Percentiles rank a stretch among this genome's conserved stretches.
These are phyloP conservation scores for Sphinx pinastri DNA, from an alignment of 2,888 invertebrate species.

Conservation along the genomic window DNA sequence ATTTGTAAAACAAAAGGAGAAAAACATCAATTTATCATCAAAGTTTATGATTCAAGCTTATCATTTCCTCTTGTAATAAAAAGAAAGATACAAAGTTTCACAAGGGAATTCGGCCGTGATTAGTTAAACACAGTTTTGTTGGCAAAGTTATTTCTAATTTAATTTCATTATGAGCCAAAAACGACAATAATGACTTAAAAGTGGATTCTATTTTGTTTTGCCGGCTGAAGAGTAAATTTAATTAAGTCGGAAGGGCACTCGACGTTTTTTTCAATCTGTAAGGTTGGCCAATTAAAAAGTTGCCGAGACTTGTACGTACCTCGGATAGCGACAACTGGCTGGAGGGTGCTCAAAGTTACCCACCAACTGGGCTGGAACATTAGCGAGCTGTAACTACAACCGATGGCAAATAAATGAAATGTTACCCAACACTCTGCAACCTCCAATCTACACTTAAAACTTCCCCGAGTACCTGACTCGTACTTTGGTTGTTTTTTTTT, in stretches of 20 bases:
- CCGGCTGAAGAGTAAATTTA: conserved; percentile 71
- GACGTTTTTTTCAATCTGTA: conserved; percentile 70
- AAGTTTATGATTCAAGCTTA: conserved; percentile 19
- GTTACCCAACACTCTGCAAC: conserved; percentile 35
- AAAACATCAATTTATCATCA: conserved; percentile 25
- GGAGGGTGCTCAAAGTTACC: conserved; percentile 62
- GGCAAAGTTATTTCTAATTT: conserved; percentile 19
- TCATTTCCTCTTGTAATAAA: conserved; percentile 20
- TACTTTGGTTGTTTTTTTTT: background rate
- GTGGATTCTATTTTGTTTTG: conserved; percentile 59
- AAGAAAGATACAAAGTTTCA: conserved; percentile 17
- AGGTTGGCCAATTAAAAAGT: conserved; percentile 78
- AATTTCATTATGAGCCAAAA: background rate
- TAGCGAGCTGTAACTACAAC: conserved; percentile 45
- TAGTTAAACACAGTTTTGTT: conserved; percentile 4
- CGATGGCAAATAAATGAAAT: conserved; percentile 38
- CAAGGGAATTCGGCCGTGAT: background rate
- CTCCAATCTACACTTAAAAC: conserved; percentile 36
- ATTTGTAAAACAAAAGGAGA: conserved; percentile 15
- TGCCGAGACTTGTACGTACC: conserved; percentile 63
- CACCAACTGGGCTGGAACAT: conserved; percentile 55
- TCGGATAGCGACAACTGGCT: conserved; percentile 63
- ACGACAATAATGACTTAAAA: conserved; percentile 37
- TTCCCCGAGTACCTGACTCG: conserved; percentile 27
- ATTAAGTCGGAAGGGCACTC: conserved; percentile 72